phyloP scores from a whole-genome alignment of 2,113 vertebrate species.

The Polypterus bichir region DNA sequence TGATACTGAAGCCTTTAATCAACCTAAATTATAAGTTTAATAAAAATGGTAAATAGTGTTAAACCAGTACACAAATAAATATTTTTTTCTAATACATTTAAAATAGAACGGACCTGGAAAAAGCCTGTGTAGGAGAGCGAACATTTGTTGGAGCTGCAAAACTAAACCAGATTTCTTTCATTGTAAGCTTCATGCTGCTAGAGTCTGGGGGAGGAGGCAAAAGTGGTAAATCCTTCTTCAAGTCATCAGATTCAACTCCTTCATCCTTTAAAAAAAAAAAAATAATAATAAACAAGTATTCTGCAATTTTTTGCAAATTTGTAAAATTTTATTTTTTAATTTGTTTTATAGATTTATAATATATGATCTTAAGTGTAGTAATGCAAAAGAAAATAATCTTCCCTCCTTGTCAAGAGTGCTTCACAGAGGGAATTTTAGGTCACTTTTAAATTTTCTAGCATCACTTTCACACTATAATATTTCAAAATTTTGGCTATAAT shows the following conservation, averaged over 20 bases:
- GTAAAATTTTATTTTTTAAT: too few relatives aligned
- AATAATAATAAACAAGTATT: background rate
- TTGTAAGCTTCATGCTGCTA: conserved; percentile 94
- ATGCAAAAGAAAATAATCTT: too few relatives aligned
- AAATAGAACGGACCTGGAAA: conserved; percentile 61
- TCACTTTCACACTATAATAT: background rate
- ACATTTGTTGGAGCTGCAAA: conserved; percentile 96
- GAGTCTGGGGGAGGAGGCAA: conserved; percentile 94
- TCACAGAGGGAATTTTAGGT: background rate
- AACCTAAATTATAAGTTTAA: too few relatives aligned
- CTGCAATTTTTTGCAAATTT: background rate
- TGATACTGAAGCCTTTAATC: too few relatives aligned
- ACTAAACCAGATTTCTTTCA: conserved; percentile 97
- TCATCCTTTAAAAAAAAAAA: conserved; percentile 63
- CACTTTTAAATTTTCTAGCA: too few relatives aligned
- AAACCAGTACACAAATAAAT: too few relatives aligned
- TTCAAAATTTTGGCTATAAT: too few relatives aligned
- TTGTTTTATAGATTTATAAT: too few relatives aligned
- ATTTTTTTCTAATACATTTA: too few relatives aligned
- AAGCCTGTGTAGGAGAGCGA: conserved; percentile 68
- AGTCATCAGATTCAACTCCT: conserved; percentile 93
- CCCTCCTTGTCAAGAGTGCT: background rate
- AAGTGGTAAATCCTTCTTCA: conserved; percentile 90
- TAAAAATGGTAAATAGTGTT: too few relatives aligned
- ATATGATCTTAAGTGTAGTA: too few relatives aligned